phyloP scores from a whole-genome alignment of 2,113 vertebrate species.

The Scopus umbretta region DNA sequence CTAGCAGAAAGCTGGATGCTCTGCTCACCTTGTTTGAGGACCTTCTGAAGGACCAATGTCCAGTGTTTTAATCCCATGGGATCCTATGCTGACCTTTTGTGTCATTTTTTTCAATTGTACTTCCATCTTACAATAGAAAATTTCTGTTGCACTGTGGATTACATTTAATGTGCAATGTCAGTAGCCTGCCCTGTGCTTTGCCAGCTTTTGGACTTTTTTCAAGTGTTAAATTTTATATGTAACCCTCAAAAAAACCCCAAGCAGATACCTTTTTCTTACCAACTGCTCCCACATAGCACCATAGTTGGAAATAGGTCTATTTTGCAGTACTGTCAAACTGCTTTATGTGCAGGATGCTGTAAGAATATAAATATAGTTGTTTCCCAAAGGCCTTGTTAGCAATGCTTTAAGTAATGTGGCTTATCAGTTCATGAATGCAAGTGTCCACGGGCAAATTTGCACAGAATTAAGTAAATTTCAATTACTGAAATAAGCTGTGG shows the following conservation, averaged over 20 bases:
- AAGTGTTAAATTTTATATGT: background rate
- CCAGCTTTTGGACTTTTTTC: background rate
- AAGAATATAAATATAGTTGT: constrained; percentile 15
- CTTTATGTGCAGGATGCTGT: constrained; percentile 10
- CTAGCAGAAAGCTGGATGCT: background rate
- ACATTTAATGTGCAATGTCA: background rate
- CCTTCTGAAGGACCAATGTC: background rate
- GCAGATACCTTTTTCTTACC: background rate
- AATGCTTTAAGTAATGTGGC: background rate
- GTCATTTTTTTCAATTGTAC: background rate
- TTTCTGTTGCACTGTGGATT: background rate
- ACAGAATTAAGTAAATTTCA: background rate
- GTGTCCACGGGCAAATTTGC: background rate
- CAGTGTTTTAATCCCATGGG: background rate
- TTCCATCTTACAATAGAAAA: background rate
- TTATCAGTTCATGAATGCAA: background rate
- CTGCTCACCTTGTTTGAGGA: background rate
- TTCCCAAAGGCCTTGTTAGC: constrained; percentile 10
- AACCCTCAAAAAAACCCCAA: background rate
- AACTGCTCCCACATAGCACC: background rate
- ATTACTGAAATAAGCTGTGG: background rate
- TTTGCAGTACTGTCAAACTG: constrained; percentile 17
- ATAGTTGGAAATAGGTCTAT: constrained; percentile 9
- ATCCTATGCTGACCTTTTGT: background rate
- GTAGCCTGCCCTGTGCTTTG: background rate